Percentiles rank a stretch among this genome's conserved stretches.
These are phyloP conservation scores for Fistularia tabacaria DNA, from an alignment of 2,797 vertebrate species.

Conservation along the genomic window DNA sequence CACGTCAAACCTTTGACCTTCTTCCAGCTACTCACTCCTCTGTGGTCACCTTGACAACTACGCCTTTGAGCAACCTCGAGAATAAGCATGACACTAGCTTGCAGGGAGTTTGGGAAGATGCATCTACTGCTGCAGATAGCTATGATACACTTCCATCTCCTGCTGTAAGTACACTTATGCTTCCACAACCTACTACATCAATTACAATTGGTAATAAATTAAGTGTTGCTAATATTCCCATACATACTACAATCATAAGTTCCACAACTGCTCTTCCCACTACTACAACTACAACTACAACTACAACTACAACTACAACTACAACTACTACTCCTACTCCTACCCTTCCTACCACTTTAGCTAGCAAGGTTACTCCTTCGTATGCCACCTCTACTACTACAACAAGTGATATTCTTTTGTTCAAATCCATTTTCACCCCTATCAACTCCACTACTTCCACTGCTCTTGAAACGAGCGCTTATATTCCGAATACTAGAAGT, in stretches of 20 bases:
- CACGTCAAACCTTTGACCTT: conserved; percentile 23
- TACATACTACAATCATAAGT: conserved; percentile 33
- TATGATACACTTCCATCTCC: conserved; percentile 23
- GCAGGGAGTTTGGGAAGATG: conserved; percentile 14
- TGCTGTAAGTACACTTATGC: conserved; percentile 1
- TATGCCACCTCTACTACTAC: not conserved
- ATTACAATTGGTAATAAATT: too few relatives aligned
- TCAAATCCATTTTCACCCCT: conserved; percentile 11
- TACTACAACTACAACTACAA: conserved; percentile 7
- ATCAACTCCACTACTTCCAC: conserved; percentile 2
- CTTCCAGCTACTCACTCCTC: conserved; percentile 15
- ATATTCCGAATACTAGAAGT: conserved; percentile 15
- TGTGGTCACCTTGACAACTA: conserved; percentile 17
- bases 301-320: not conserved
- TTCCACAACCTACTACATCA: not conserved
- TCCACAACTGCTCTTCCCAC: conserved; percentile 14
- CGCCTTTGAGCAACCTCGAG: conserved; percentile 18
- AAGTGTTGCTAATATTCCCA: not conserved
- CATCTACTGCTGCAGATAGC: conserved; percentile 15
- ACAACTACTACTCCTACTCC: not conserved
- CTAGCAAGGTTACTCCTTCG: not conserved
- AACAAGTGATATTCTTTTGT: conserved; percentile 7
- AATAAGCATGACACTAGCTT: conserved; percentile 10
- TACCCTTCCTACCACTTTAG: conserved; percentile 1
- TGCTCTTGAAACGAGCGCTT: conserved; percentile 2